Percentiles rank a stretch among this genome's conserved stretches.
Evolutionary conservation across 2,113 vertebrate genomes (phyloP).

Genomic region (Scomber japonicus): DNA sequence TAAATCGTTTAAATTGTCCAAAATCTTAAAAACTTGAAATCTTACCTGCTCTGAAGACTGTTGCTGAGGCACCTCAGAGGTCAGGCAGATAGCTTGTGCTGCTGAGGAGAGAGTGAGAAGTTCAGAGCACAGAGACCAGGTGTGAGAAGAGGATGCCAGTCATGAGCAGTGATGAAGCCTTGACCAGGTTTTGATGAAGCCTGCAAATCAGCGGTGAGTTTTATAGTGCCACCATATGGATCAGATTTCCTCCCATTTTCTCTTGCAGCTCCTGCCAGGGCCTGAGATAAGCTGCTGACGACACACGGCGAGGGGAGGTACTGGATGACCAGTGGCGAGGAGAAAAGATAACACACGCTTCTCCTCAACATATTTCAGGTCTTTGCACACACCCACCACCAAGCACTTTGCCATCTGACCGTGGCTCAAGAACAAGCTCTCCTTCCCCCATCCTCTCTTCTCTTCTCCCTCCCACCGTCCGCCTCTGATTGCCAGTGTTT

Average conservation of each 20-base stretch:
- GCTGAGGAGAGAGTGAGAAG: conserved; percentile 52
- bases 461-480: conserved; percentile 38
- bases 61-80: conserved; percentile 40
- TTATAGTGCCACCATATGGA: conserved; percentile 80
- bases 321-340: conserved; percentile 71
- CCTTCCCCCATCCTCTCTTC: conserved; percentile 40
- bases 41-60: conserved; percentile 66
- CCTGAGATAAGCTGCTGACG: conserved; percentile 77
- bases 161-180: conserved; percentile 60
- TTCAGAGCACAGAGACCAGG: conserved; percentile 41
- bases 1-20: not conserved
- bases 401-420: conserved; percentile 70
- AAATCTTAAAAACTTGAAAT: conserved; percentile 24
- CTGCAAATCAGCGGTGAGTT: conserved; percentile 75
- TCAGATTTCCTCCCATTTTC: conserved; percentile 79
- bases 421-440: conserved; percentile 64
- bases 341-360: conserved; percentile 84
- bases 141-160: conserved; percentile 53
- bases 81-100: conserved; percentile 52
- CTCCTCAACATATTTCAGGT: conserved; percentile 80
- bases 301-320: conserved; percentile 79
- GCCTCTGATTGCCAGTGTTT: conserved; percentile 63
- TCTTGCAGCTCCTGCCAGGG: conserved; percentile 75
- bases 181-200: conserved; percentile 67
- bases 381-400: conserved; percentile 66